Conservation (phyloP, 2,113 vertebrate genomes). For the Mus pahari region DNA sequence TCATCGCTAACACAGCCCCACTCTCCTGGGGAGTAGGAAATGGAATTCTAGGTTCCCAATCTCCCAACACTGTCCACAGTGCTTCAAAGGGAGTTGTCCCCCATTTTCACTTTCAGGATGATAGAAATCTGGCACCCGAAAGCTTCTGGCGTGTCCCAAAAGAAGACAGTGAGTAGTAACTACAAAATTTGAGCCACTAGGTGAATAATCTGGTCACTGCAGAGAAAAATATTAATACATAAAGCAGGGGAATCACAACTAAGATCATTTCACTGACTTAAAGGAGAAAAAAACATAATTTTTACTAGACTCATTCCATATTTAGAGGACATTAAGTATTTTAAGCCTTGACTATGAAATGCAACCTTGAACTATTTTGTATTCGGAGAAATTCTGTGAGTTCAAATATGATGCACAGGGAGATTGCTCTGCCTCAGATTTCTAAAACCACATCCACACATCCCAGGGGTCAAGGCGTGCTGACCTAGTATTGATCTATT, state of each 20-base stretch:
- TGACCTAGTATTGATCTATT: neutral
- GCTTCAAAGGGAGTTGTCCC: neutral
- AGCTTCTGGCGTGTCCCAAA: neutral
- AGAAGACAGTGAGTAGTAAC: neutral
- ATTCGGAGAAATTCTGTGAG: neutral
- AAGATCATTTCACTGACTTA: neutral
- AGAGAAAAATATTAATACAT: neutral
- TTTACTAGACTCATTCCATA: neutral
- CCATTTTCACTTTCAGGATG: neutral
- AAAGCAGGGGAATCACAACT: neutral
- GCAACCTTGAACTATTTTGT: neutral
- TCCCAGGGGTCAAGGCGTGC: neutral
- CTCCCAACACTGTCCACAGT: fast-evolving
- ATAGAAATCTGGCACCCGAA: neutral
- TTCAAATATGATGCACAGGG: neutral
- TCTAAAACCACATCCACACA: neutral
- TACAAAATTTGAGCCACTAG: neutral
- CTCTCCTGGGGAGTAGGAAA: neutral
- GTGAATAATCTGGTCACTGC: neutral
- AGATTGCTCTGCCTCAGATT: neutral
- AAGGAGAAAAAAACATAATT: neutral
- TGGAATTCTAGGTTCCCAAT: fast-evolving
- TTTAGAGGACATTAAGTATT: neutral
- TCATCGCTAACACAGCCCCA: fast-evolving
- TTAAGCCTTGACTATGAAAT: neutral